These are phyloP conservation scores for Baronia brevicornis DNA, from an alignment of 2,888 invertebrate genomes.

Conservation along the genomic window DNA sequence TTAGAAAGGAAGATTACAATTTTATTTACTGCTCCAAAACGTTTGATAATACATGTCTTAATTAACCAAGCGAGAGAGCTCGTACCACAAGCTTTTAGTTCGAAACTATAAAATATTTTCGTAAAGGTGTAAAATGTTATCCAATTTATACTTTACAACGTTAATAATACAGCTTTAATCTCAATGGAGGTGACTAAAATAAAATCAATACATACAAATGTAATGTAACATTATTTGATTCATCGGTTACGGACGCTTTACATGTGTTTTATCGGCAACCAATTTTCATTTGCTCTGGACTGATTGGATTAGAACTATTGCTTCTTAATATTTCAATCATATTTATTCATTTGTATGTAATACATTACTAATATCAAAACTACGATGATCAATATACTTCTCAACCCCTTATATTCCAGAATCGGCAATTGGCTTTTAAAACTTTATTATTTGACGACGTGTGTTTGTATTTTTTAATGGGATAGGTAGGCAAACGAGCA, in stretches of 20 bases:
- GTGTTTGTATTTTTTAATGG: too few relatives aligned
- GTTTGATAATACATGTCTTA: conserved; percentile 75
- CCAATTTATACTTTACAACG: conserved; percentile 19
- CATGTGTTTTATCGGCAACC: conserved; percentile 64
- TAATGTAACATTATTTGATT: conserved; percentile 17
- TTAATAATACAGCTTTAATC: conserved; percentile 14
- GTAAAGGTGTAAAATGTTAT: conserved; percentile 3
- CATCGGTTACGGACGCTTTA: conserved; percentile 51
- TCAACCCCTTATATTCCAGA: not conserved
- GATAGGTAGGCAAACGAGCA: too few relatives aligned
- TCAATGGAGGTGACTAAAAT: conserved; percentile 5
- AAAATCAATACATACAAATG: conserved; percentile 15
- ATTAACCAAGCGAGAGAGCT: conserved; percentile 68
- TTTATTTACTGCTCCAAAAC: conserved; percentile 73
- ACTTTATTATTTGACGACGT: too few relatives aligned
- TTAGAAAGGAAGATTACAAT: conserved; percentile 63
- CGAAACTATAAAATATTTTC: conserved; percentile 18
- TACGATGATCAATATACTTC: conserved; percentile 5
- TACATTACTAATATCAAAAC: conserved; percentile 2
- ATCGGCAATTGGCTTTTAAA: too few relatives aligned
- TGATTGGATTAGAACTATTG: conserved; percentile 57
- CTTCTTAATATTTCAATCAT: conserved; percentile 25
- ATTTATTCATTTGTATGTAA: conserved; percentile 1
- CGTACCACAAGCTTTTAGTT: conserved; percentile 30
- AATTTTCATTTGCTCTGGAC: conserved; percentile 60